Conservation (phyloP, 2,113 vertebrate genomes). For the Onychorhynchus coronatus region DNA sequence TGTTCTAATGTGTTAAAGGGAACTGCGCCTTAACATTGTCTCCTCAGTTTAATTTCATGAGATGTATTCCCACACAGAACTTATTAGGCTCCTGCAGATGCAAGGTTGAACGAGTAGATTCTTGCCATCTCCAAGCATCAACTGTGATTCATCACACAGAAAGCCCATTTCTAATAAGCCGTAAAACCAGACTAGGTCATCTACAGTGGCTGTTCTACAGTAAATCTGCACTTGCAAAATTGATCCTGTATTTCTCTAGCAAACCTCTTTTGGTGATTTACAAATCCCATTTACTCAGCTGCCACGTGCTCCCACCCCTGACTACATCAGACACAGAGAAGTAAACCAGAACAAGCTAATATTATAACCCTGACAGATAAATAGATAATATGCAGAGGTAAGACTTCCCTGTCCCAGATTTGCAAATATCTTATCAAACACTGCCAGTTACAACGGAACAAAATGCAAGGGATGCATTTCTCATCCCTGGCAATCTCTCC, state of each 20-base stretch:
- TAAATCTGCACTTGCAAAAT: background rate
- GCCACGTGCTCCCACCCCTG: background rate
- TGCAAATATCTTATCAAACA: background rate
- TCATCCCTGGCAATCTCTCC: background rate
- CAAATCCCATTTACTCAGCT: slow-evolving; percentile 5
- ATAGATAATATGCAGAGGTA: background rate
- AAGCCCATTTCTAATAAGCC: background rate
- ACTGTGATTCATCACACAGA: background rate
- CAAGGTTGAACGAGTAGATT: background rate
- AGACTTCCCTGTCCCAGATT: background rate
- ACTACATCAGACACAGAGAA: background rate
- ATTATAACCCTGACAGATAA: background rate
- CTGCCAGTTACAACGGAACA: background rate
- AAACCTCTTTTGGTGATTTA: background rate
- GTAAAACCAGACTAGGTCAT: background rate
- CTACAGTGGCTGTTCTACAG: background rate
- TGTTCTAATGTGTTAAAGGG: background rate
- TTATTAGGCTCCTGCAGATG: background rate
- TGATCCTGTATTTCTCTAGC: background rate
- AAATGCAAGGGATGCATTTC: background rate
- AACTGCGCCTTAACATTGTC: background rate
- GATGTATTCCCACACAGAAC: background rate
- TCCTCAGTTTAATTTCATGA: background rate
- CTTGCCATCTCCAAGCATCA: background rate
- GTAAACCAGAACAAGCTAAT: background rate